Conservation (phyloP, 1,140 invertebrate species). For the Planococcus citri region DNA sequence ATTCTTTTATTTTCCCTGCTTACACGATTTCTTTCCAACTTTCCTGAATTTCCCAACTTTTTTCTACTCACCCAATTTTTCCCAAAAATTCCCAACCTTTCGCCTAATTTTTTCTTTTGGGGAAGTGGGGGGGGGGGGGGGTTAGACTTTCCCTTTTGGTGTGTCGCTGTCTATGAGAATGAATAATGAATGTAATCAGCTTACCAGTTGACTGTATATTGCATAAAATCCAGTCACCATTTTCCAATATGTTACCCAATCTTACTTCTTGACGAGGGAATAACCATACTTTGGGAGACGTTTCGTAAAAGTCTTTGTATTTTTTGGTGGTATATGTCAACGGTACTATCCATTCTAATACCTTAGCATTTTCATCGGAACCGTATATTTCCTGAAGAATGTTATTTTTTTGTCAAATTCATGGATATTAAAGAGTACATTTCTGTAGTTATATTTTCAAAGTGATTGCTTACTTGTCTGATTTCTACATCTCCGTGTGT, state of each 20-base stretch:
- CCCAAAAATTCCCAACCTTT: no score
- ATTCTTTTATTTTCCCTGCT: no score
- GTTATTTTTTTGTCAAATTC: not conserved
- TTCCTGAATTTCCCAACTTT: no score
- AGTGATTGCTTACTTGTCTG: not conserved
- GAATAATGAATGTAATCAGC: no score
- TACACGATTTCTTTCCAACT: no score
- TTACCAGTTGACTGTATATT: not conserved
- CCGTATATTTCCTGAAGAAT: not conserved
- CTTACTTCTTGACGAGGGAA: not conserved
- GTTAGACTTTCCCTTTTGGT: no score
- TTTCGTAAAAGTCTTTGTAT: not conserved
- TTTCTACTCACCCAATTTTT: no score
- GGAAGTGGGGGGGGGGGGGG: no score
- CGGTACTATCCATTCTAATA: conserved; percentile 9
- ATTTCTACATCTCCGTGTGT: not conserved
- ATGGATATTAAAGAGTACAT: no score
- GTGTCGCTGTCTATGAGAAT: no score
- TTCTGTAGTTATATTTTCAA: not conserved
- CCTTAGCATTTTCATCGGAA: not conserved
- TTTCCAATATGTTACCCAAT: not conserved
- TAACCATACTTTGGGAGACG: conserved; percentile 14
- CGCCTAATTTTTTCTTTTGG: no score
- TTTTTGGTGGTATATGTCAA: conserved; percentile 22
- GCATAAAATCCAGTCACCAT: not conserved